Evolutionary conservation across 2,797 vertebrate genomes (phyloP).

Genomic region (Podarcis siculus): DNA sequence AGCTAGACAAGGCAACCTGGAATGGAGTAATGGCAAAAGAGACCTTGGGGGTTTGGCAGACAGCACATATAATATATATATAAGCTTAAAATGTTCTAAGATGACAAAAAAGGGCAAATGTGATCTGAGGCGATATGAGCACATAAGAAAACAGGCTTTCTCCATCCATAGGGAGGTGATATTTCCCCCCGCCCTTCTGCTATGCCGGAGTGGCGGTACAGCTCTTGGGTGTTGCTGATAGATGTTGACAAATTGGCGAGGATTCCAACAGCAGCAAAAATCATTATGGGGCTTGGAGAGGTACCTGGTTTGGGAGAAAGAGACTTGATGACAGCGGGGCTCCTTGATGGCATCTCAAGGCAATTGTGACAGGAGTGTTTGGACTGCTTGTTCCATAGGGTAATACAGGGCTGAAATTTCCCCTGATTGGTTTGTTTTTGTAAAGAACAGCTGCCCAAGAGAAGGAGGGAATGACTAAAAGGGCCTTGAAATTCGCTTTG

Average conservation of each 20-base stretch:
- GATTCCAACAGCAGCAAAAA: conserved; percentile 67
- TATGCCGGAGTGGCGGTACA: conserved; percentile 7
- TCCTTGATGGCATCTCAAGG: conserved; percentile 46
- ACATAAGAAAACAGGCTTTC: conserved; percentile 31
- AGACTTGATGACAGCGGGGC: conserved; percentile 44
- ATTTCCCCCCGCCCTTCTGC: not conserved
- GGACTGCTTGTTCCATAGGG: conserved; percentile 44
- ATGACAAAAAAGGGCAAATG: conserved; percentile 50
- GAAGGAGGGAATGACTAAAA: conserved; percentile 3
- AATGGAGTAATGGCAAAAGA: conserved; percentile 63
- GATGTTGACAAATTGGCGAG: conserved; percentile 68
- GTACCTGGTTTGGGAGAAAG: conserved; percentile 37
- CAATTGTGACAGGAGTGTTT: conserved; percentile 30
- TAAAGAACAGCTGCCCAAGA: conserved; percentile 13
- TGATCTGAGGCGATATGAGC: conserved; percentile 34
- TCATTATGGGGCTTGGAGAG: conserved; percentile 51
- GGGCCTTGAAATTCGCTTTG: conserved; percentile 2
- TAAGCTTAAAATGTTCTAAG: conserved; percentile 41
- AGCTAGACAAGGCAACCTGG: conserved; percentile 63
- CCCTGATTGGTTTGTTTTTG: not conserved
- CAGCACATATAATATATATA: conserved; percentile 56
- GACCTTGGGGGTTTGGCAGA: conserved; percentile 54
- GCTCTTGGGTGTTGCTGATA: conserved; percentile 55
- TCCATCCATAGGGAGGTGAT: conserved; percentile 55
- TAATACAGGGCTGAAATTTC: conserved; percentile 33